Conservation (phyloP, 2,797 vertebrate species). For the Erethizon dorsatum region DNA sequence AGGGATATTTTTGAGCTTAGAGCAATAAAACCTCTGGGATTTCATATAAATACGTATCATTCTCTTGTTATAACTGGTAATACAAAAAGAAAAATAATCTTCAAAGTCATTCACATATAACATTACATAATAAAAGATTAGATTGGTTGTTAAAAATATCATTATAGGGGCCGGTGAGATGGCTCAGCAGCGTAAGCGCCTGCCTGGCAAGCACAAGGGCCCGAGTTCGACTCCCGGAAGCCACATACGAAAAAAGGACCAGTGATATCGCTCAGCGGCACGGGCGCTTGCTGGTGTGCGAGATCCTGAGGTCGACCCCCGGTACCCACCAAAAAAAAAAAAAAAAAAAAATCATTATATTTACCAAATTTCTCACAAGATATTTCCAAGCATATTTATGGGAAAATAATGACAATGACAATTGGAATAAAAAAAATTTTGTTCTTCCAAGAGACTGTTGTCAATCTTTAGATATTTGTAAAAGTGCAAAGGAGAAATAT, state of each 20-base stretch:
- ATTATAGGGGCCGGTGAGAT: not conserved
- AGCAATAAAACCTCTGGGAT: not conserved
- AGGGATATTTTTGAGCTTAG: not conserved
- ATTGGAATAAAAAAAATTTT: not conserved
- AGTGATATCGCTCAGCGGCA: too few relatives aligned
- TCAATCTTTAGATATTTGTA: not conserved
- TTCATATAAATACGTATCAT: not conserved
- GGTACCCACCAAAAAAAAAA: too few relatives aligned
- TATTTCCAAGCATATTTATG: not conserved
- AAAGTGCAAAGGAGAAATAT: not conserved
- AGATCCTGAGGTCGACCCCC: too few relatives aligned
- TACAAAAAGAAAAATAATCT: not conserved
- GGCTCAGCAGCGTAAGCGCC: too few relatives aligned
- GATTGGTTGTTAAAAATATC: not conserved
- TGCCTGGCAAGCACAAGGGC: too few relatives aligned
- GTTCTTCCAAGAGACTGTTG: not conserved
- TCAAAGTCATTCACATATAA: not conserved
- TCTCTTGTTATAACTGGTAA: constrained; percentile 4
- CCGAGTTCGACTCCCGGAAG: too few relatives aligned
- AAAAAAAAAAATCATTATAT: not conserved
- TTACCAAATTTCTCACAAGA: not conserved
- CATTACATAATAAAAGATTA: not conserved
- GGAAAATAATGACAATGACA: not conserved
- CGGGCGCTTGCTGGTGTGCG: too few relatives aligned
- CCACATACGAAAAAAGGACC: too few relatives aligned